Conservation (phyloP, 2,113 vertebrate genomes). For the Hemiscyllium ocellatum region DNA sequence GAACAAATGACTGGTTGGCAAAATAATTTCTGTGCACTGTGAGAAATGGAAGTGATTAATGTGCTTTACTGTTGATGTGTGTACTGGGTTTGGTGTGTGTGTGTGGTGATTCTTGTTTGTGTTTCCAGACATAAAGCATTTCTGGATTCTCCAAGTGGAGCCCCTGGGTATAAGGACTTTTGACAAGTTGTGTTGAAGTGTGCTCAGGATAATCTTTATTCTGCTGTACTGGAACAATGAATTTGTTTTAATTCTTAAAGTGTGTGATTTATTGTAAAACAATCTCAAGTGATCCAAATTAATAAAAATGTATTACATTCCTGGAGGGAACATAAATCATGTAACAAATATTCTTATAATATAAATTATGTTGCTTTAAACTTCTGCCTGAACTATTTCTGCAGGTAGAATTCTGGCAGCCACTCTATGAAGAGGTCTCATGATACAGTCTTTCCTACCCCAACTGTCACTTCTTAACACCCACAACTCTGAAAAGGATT, state of each 20-base stretch:
- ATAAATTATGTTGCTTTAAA: neutral
- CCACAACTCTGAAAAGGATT: neutral
- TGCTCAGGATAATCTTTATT: neutral
- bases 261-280: slow-evolving; percentile 23
- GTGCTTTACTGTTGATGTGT: neutral
- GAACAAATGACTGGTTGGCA: slow-evolving; percentile 6
- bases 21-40: neutral
- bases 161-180: neutral
- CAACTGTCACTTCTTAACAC: neutral
- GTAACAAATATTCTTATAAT: neutral
- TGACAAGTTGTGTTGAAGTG: neutral
- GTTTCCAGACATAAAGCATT: neutral
- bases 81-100: neutral
- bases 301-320: slow-evolving; percentile 29
- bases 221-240: slow-evolving; percentile 10
- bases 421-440: neutral
- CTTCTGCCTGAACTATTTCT: neutral
- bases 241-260: slow-evolving; percentile 21
- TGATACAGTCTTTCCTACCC: neutral
- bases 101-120: neutral
- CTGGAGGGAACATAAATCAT: slow-evolving; percentile 33
- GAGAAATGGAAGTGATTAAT: neutral
- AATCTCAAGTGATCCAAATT: slow-evolving; percentile 31
- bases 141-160: neutral
- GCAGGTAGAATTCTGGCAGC: neutral